A percentile compares a stretch with the other conserved stretches of the same genome.
Conservation (phyloP, 2,797 vertebrate genomes). For the Trichosurus vulpecula region DNA sequence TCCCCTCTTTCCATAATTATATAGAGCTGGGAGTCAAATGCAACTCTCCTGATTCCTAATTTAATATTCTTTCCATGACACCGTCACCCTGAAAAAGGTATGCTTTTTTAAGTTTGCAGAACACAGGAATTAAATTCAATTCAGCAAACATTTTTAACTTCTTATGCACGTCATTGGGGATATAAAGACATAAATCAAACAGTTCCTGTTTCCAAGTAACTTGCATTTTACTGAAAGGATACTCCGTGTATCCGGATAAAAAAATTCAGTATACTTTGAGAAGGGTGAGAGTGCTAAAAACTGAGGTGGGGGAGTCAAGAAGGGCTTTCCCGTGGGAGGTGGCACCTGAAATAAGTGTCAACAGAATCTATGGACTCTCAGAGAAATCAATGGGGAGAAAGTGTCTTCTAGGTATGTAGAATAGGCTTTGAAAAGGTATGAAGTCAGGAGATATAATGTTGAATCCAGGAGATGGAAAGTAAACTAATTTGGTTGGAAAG, state of each 20-base stretch:
- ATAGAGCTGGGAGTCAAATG: not conserved
- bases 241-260: not conserved
- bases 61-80: not conserved
- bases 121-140: not conserved
- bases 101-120: not conserved
- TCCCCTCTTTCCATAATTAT: not conserved
- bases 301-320: not conserved
- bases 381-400: not conserved
- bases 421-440: not conserved
- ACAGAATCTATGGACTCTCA: not conserved
- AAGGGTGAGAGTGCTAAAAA: not conserved
- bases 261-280: not conserved
- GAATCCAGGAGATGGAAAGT: not conserved
- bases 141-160: not conserved
- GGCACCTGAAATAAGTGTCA: not conserved
- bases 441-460: not conserved
- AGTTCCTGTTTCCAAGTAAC: not conserved
- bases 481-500: not conserved
- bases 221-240: not conserved
- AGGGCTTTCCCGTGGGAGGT: not conserved
- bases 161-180: not conserved
- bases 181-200: not conserved
- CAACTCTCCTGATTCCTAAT: not conserved
- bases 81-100: not conserved
- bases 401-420: not conserved